phyloP scores from a whole-genome alignment of 1,140 invertebrate species.

The Drosophila sturtevanti region DNA sequence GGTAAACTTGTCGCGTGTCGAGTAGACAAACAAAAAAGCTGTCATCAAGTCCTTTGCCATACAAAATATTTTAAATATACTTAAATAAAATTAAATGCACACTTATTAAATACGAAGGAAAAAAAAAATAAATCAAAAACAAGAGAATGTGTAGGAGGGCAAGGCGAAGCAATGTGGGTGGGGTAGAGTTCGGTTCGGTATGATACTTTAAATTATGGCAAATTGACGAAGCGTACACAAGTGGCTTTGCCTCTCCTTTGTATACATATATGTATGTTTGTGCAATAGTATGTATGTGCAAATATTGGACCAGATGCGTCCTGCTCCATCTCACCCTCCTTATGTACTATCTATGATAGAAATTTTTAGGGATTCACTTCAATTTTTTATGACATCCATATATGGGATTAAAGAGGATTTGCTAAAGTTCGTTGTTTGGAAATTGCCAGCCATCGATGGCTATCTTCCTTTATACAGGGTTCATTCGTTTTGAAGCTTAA shows the following conservation, averaged over 20 bases:
- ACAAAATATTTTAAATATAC: slow-evolving; percentile 64
- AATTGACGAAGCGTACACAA: slow-evolving; percentile 64
- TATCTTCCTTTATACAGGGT: slow-evolving; percentile 30
- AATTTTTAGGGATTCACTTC: slow-evolving; percentile 43
- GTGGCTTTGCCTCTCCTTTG: slow-evolving; percentile 51
- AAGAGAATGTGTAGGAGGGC: too few relatives aligned
- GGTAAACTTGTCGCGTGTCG: slow-evolving; percentile 68
- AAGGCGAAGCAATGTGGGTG: not conserved
- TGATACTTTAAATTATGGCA: slow-evolving; percentile 60
- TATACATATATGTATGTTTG: not conserved
- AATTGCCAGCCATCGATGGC: slow-evolving; percentile 48
- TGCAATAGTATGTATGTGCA: slow-evolving; percentile 58
- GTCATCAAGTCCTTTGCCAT: slow-evolving; percentile 64
- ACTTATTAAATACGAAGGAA: slow-evolving; percentile 46
- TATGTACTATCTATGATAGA: slow-evolving; percentile 6
- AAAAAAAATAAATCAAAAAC: not conserved
- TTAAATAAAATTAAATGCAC: slow-evolving; percentile 76
- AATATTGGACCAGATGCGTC: slow-evolving; percentile 81
- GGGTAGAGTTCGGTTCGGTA: slow-evolving; percentile 15
- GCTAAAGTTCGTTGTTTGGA: slow-evolving; percentile 47
- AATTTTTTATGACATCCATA: slow-evolving; percentile 79
- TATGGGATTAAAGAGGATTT: slow-evolving; percentile 78
- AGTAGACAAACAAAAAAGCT: slow-evolving; percentile 64
- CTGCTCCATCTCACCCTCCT: slow-evolving; percentile 12
- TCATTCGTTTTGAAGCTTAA: slow-evolving; percentile 42